Conservation (phyloP, 2,888 invertebrate species). For the Caenorhabditis becei region DNA sequence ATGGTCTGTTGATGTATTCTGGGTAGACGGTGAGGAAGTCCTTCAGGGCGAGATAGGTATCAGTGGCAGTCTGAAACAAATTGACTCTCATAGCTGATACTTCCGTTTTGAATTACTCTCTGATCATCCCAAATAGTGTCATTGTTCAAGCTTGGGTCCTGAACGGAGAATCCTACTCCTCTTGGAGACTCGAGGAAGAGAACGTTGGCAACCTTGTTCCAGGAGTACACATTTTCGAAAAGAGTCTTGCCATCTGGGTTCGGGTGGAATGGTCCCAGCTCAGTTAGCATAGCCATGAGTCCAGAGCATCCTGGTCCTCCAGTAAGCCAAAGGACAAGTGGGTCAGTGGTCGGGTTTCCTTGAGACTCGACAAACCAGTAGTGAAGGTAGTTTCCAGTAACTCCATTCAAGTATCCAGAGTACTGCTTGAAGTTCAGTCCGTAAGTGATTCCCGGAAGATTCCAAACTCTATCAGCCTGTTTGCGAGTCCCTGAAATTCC, state of each 20-base stretch:
- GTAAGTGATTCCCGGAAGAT: slow-evolving; percentile 75
- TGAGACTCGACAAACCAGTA: slow-evolving; percentile 78
- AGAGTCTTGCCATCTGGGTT: slow-evolving; percentile 80
- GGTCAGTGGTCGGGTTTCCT: slow-evolving; percentile 82
- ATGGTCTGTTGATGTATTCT: slow-evolving; percentile 82
- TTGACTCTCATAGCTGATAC: background rate
- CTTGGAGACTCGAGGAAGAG: slow-evolving; percentile 84
- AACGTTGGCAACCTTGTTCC: slow-evolving; percentile 83
- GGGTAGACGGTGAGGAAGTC: slow-evolving; percentile 83
- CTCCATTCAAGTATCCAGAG: slow-evolving; percentile 82
- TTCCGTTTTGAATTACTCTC: slow-evolving; percentile 56
- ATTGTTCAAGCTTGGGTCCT: slow-evolving; percentile 68
- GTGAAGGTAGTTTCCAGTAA: slow-evolving; percentile 74
- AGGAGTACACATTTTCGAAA: slow-evolving; percentile 79
- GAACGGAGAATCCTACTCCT: slow-evolving; percentile 83
- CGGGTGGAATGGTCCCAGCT: slow-evolving; percentile 75
- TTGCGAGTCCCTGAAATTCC: slow-evolving; percentile 65
- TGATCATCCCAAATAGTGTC: slow-evolving; percentile 69
- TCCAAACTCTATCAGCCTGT: slow-evolving; percentile 71
- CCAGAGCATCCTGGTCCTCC: slow-evolving; percentile 82
- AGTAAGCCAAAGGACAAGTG: slow-evolving; percentile 83
- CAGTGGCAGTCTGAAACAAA: slow-evolving; percentile 81
- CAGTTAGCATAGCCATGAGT: slow-evolving; percentile 68
- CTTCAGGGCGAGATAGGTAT: slow-evolving; percentile 83
- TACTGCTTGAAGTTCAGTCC: slow-evolving; percentile 82